Evolutionary conservation across 2,888 invertebrate species (phyloP).

Genomic region (Dysmachus trigonus): DNA sequence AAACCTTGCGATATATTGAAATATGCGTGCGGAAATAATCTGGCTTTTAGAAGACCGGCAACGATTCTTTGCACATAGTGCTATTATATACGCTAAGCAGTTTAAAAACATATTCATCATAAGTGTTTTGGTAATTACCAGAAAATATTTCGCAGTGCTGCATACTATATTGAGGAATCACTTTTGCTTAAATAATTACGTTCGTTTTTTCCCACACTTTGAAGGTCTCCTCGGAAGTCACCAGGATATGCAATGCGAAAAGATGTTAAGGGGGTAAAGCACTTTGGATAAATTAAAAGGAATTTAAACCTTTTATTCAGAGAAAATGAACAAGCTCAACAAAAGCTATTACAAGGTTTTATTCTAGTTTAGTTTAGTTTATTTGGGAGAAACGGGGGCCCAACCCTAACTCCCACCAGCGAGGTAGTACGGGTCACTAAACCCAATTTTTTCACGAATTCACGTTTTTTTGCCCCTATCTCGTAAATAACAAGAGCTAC

Average conservation of each 20-base stretch:
- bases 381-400: no score
- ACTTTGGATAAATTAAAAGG: no score
- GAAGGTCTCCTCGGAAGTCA: neutral
- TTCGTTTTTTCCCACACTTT: neutral
- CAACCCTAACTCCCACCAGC: no score
- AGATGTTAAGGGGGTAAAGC: no score
- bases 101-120: neutral
- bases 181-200: neutral
- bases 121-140: neutral
- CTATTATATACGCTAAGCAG: neutral
- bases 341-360: no score
- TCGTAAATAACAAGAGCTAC: no score
- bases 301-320: no score
- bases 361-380: no score
- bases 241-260: neutral
- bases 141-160: neutral
- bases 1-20: neutral
- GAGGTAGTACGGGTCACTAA: no score
- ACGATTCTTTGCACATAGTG: neutral
- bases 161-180: neutral
- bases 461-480: no score
- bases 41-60: neutral
- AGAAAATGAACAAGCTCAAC: no score
- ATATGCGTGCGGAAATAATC: neutral
- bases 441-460: no score